Evolutionary conservation across 2,888 invertebrate species (phyloP).

Genomic region (Eulithis testata): DNA sequence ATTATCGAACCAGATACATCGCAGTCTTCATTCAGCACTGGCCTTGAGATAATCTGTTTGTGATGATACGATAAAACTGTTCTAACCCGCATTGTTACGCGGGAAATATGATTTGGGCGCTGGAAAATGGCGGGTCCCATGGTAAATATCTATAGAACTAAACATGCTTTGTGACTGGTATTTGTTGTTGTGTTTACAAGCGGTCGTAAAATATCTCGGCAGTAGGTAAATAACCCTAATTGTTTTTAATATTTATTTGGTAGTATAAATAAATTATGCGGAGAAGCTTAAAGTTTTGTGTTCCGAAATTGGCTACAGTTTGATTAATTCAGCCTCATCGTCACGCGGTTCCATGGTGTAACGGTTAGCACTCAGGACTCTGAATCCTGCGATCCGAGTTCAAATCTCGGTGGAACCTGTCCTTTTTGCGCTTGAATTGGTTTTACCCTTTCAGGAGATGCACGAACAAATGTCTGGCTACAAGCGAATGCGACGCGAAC

Average conservation of each 20-base stretch:
- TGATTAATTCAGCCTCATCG: background rate
- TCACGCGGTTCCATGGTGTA: constrained; percentile 82
- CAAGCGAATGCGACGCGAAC: constrained; percentile 98
- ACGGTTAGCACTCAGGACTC: constrained; percentile 92
- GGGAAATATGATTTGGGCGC: constrained; percentile 1
- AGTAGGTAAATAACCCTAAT: no score
- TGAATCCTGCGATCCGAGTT: constrained; percentile 93
- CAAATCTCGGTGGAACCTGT: constrained; percentile 91
- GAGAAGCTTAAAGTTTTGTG: background rate
- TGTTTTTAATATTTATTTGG: background rate
- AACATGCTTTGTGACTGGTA: background rate
- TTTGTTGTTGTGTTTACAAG: no score
- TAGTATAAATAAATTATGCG: background rate
- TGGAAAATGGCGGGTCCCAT: constrained; percentile 8
- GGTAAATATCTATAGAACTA: constrained; percentile 13
- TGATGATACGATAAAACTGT: background rate
- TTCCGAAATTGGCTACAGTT: constrained; percentile 2
- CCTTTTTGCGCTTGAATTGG: constrained; percentile 22
- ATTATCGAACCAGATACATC: constrained; percentile 25
- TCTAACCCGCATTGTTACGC: background rate
- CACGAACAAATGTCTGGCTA: constrained; percentile 99
- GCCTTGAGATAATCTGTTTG: background rate
- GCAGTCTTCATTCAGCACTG: constrained; percentile 12
- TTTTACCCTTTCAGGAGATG: constrained; percentile 90
- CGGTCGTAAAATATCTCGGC: no score